Conservation (phyloP, 2,888 invertebrate genomes). For the Aleiodes testaceus region DNA sequence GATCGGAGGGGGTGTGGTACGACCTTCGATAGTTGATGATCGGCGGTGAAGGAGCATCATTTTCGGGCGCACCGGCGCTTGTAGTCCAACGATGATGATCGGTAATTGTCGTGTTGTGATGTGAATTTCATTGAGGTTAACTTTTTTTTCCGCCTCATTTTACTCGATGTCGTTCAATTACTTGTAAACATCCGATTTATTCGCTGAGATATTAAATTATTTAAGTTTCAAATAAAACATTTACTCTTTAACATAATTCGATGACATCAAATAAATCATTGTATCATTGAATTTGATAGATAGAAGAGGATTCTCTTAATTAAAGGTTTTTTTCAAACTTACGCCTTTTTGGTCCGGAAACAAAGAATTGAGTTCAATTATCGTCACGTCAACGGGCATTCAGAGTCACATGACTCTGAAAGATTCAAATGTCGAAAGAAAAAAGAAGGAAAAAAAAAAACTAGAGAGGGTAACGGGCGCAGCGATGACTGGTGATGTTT, state of each 20-base stretch:
- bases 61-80: slow-evolving; percentile 27
- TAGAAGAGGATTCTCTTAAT: no score
- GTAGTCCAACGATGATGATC: slow-evolving; percentile 20
- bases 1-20: slow-evolving; percentile 36
- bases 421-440: slow-evolving; percentile 19
- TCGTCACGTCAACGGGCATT: slow-evolving; percentile 21
- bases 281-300: no score
- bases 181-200: slow-evolving; percentile 24
- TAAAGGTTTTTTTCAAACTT: no score
- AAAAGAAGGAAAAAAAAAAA: slow-evolving; percentile 30
- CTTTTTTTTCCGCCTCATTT: not conserved
- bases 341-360: not conserved
- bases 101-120: slow-evolving; percentile 40
- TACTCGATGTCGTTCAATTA: slow-evolving; percentile 21
- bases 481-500: slow-evolving; percentile 65
- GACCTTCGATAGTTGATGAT: slow-evolving; percentile 40
- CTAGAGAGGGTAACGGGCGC: slow-evolving; percentile 54
- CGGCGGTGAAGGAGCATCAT: slow-evolving; percentile 31
- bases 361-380: slow-evolving; percentile 34
- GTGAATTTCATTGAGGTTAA: slow-evolving; percentile 21
- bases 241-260: no score
- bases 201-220: not conserved
- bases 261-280: no score
- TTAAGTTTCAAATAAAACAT: no score
- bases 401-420: slow-evolving; percentile 18